These are phyloP conservation scores for Cerceris rybyensis DNA, from an alignment of 2,888 invertebrate genomes.

Conservation along the genomic window DNA sequence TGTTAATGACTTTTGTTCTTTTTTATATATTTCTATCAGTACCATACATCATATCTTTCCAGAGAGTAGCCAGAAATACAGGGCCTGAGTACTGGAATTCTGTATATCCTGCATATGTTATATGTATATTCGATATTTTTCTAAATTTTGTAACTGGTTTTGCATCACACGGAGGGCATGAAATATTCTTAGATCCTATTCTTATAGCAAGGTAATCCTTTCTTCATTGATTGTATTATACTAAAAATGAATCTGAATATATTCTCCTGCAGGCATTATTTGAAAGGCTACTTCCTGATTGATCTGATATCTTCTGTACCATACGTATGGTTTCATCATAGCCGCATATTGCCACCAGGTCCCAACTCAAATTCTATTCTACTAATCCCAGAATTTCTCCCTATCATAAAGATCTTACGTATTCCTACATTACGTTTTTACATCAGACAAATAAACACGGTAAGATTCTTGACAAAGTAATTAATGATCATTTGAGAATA, in stretches of 20 bases:
- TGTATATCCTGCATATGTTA: slow-evolving; percentile 61
- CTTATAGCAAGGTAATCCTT: slow-evolving; percentile 65
- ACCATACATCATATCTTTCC: slow-evolving; percentile 69
- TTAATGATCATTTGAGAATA: neutral
- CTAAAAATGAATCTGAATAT: neutral
- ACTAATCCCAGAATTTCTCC: slow-evolving; percentile 69
- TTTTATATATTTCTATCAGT: slow-evolving; percentile 70
- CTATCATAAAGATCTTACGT: slow-evolving; percentile 69
- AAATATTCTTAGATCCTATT: slow-evolving; percentile 70
- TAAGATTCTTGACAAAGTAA: slow-evolving; percentile 39
- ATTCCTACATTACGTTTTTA: slow-evolving; percentile 67
- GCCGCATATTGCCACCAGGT: slow-evolving; percentile 51
- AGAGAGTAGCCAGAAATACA: slow-evolving; percentile 61
- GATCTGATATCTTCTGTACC: slow-evolving; percentile 78
- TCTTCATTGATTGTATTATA: neutral
- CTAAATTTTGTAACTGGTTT: slow-evolving; percentile 78
- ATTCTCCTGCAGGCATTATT: slow-evolving; percentile 74
- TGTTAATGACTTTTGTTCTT: slow-evolving; percentile 70
- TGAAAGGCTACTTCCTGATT: slow-evolving; percentile 72
- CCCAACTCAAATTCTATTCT: slow-evolving; percentile 59
- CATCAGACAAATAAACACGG: slow-evolving; percentile 65
- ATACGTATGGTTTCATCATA: slow-evolving; percentile 67
- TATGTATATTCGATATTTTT: slow-evolving; percentile 72
- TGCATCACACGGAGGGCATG: slow-evolving; percentile 64
- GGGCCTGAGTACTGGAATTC: slow-evolving; percentile 37